Percentiles rank a stretch among this genome's conserved stretches.
phyloP scores from a whole-genome alignment of 2,797 vertebrate species.

The Harpagifer antarcticus region DNA sequence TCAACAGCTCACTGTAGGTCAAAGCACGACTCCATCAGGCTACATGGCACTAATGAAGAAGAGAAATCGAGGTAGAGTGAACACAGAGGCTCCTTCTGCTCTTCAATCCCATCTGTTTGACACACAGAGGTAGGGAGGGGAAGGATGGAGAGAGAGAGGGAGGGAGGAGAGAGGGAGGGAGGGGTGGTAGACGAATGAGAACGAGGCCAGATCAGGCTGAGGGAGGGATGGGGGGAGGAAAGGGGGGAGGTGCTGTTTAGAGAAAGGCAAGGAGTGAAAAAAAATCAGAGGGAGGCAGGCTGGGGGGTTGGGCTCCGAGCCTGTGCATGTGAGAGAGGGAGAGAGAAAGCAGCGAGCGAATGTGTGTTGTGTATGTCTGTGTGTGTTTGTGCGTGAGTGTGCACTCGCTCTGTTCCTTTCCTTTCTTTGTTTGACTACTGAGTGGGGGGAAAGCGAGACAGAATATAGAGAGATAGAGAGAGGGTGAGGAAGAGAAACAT shows the following conservation, averaged over 20 bases:
- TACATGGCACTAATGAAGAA: conserved; percentile 67
- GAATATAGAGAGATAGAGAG: conserved; percentile 73
- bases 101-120: conserved; percentile 86
- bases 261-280: conserved; percentile 81
- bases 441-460: conserved; percentile 80
- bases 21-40: conserved; percentile 48
- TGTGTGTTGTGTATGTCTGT: conserved; percentile 70
- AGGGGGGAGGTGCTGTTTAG: conserved; percentile 80
- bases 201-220: conserved; percentile 81
- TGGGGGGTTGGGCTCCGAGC: conserved; percentile 85
- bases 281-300: conserved; percentile 82
- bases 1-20: conserved; percentile 45
- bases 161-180: conserved; percentile 55
- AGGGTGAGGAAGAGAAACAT: conserved; percentile 64
- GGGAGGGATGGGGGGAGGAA: conserved; percentile 46
- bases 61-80: conserved; percentile 70
- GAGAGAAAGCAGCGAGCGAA: conserved; percentile 65
- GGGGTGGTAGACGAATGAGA: conserved; percentile 79
- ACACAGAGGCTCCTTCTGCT: conserved; percentile 77
- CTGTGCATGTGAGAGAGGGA: conserved; percentile 63
- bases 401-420: conserved; percentile 82
- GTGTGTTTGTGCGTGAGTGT: conserved; percentile 60
- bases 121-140: conserved; percentile 70
- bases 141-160: conserved; percentile 37
- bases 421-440: conserved; percentile 90